phyloP scores from a whole-genome alignment of 2,888 invertebrate species.

The Cephus sareptanus region DNA sequence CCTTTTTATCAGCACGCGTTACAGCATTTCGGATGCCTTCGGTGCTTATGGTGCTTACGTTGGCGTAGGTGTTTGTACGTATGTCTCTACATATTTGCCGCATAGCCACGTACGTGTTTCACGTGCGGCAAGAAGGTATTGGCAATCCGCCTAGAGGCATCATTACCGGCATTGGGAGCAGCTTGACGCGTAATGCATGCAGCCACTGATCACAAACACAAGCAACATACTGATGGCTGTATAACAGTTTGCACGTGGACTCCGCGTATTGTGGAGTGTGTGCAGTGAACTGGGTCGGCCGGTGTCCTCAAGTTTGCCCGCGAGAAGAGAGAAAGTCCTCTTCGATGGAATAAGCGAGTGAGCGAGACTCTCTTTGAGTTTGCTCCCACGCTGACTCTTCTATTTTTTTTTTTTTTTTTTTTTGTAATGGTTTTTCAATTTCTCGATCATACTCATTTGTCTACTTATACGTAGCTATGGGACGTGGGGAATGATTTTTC shows the following conservation, averaged over 20 bases:
- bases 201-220: constrained; percentile 24
- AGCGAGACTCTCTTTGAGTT: background rate
- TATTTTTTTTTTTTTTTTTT: no score
- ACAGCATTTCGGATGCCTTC: background rate
- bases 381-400: constrained; percentile 38
- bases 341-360: constrained; percentile 13
- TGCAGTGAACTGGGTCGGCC: constrained; percentile 42
- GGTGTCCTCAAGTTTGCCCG: constrained; percentile 42
- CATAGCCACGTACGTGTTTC: background rate
- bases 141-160: constrained; percentile 20
- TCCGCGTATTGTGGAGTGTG: background rate
- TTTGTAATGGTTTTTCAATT: no score
- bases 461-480: no score
- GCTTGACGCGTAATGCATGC: constrained; percentile 6
- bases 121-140: constrained; percentile 3
- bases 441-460: no score
- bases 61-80: no score
- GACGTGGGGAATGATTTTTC: no score
- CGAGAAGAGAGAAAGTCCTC: constrained; percentile 55
- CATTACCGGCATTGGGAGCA: constrained; percentile 21
- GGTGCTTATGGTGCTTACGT: background rate
- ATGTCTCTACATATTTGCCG: background rate
- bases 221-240: constrained; percentile 22
- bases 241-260: background rate
- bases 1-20: background rate